phyloP scores from a whole-genome alignment of 37 sponge, comb jelly and placozoan species.

The Ianthella basta region DNA sequence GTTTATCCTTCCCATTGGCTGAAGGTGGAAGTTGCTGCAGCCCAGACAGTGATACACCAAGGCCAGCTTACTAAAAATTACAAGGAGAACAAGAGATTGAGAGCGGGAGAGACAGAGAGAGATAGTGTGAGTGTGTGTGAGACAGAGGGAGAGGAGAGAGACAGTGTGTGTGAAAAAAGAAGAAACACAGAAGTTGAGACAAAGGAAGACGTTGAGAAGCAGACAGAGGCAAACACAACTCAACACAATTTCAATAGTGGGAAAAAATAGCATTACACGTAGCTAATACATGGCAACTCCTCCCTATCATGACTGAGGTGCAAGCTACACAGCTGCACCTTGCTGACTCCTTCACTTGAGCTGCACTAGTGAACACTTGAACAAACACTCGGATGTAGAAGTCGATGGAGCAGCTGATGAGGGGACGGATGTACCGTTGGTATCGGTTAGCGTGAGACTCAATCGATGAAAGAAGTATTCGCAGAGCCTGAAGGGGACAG shows the following conservation, averaged over 20 bases:
- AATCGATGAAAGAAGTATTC: conserved; percentile 78
- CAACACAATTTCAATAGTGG: too few relatives aligned
- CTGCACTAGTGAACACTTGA: conserved; percentile 65
- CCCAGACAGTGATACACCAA: conserved; percentile 93
- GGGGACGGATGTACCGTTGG: conserved; percentile 81
- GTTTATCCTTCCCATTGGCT: conserved; percentile 71
- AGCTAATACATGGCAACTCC: too few relatives aligned
- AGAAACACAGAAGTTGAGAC: not conserved
- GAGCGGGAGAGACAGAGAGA: not conserved
- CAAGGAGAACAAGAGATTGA: not conserved
- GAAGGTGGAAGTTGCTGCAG: conserved; percentile 89
- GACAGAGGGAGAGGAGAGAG: too few relatives aligned
- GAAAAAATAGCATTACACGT: too few relatives aligned
- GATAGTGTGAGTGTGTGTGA: not conserved
- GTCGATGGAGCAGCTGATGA: conserved; percentile 84
- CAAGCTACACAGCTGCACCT: conserved; percentile 54
- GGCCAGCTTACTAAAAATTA: conserved; percentile 67
- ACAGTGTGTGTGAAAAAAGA: too few relatives aligned
- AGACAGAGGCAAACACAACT: too few relatives aligned
- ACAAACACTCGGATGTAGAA: conserved; percentile 93
- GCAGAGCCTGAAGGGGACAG: conserved; percentile 58
- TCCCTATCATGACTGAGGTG: too few relatives aligned
- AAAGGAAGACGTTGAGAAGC: not conserved
- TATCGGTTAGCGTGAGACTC: conserved; percentile 90
- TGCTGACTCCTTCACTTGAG: conserved; percentile 63